These are phyloP conservation scores for Acrobasis suavella DNA, from an alignment of 2,888 invertebrate genomes.

Conservation along the genomic window DNA sequence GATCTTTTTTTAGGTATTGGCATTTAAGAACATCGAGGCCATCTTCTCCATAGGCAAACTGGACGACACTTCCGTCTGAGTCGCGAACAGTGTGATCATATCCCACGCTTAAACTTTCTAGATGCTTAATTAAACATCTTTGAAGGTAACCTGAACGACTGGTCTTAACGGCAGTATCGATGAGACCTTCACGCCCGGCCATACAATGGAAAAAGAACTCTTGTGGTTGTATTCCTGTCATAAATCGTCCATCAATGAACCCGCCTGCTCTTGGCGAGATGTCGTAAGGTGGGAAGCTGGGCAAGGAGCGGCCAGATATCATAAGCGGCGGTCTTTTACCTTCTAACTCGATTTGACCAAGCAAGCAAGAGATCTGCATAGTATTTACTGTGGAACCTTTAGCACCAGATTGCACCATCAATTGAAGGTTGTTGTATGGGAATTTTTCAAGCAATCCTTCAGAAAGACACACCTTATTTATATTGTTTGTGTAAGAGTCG, in stretches of 20 bases:
- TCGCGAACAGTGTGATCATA: slow-evolving; percentile 98
- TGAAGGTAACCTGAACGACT: slow-evolving; percentile 99
- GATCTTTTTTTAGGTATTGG: slow-evolving; percentile 90
- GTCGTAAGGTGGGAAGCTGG: slow-evolving; percentile 95
- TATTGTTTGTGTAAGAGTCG: slow-evolving; percentile 93
- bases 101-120: slow-evolving; percentile 95
- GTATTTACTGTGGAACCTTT: slow-evolving; percentile 99
- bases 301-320: slow-evolving; percentile 95
- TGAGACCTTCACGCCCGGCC: slow-evolving; percentile 99
- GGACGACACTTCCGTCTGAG: slow-evolving; percentile 95
- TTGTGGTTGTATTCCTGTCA: slow-evolving; percentile 99
- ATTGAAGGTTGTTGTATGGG: slow-evolving; percentile 97
- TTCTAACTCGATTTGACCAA: slow-evolving; percentile 99
- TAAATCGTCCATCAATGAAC: slow-evolving; percentile 97
- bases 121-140: slow-evolving; percentile 97
- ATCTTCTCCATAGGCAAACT: slow-evolving; percentile 97
- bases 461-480: slow-evolving; percentile 93
- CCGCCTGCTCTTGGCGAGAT: slow-evolving; percentile 96
- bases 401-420: slow-evolving; percentile 99
- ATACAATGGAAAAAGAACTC: slow-evolving; percentile 99
- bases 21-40: slow-evolving; percentile 94
- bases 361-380: slow-evolving; percentile 98
- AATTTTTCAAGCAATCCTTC: slow-evolving; percentile 93
- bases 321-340: slow-evolving; percentile 97
- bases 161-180: slow-evolving; percentile 99